phyloP scores from a whole-genome alignment of 2,797 vertebrate genomes.

The Dendrocincla tyrannina region DNA sequence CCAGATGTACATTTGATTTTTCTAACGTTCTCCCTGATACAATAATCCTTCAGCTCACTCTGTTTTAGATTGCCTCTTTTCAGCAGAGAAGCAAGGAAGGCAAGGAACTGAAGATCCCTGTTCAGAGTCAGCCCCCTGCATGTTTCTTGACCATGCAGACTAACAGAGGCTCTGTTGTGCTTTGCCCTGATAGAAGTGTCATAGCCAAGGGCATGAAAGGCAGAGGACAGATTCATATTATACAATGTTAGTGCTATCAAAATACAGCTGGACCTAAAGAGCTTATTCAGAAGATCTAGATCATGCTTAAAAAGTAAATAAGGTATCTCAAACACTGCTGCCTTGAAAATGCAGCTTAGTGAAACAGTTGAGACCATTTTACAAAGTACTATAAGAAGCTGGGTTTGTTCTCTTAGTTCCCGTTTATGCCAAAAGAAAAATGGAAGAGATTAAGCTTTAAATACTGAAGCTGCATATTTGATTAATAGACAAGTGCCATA shows the following conservation, averaged over 20 bases:
- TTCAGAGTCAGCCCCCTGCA: not conserved
- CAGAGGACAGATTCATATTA: slow-evolving; percentile 27
- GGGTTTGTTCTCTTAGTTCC: not conserved
- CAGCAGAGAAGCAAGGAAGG: slow-evolving; percentile 3
- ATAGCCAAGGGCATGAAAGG: slow-evolving; percentile 20
- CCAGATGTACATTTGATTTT: slow-evolving; percentile 56
- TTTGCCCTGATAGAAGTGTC: slow-evolving; percentile 8
- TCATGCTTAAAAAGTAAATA: slow-evolving; percentile 51
- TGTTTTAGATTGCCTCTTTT: slow-evolving; percentile 51
- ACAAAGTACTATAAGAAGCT: not conserved
- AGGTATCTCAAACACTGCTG: slow-evolving; percentile 13
- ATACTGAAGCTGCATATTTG: not conserved
- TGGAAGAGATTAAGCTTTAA: not conserved
- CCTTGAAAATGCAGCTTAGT: slow-evolving; percentile 11
- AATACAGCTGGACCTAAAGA: slow-evolving; percentile 68
- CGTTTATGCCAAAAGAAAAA: not conserved
- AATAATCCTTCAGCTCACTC: slow-evolving; percentile 50
- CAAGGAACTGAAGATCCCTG: slow-evolving; percentile 58
- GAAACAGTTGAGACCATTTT: slow-evolving; percentile 5
- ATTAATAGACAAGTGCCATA: not conserved
- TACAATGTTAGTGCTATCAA: slow-evolving; percentile 65
- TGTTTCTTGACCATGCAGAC: not conserved
- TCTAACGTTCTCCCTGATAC: slow-evolving; percentile 9
- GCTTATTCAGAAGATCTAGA: slow-evolving; percentile 50
- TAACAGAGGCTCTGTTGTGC: slow-evolving; percentile 59